A percentile compares a stretch with the other conserved stretches of the same genome.
Evolutionary conservation across 2,888 invertebrate species (phyloP).

Genomic region (Ectemnius lituratus): DNA sequence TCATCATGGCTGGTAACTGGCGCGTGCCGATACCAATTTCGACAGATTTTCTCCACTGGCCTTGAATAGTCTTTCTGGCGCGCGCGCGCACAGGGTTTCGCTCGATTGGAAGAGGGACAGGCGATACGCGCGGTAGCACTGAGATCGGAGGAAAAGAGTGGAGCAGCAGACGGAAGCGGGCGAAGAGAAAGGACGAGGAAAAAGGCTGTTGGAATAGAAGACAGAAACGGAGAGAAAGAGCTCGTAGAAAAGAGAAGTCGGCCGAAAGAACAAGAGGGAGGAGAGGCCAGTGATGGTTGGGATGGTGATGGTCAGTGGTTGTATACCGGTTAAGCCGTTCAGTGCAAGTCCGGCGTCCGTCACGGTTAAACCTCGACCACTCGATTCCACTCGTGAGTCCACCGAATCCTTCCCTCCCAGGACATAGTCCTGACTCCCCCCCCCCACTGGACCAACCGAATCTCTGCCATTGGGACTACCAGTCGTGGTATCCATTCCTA

Average conservation of each 20-base stretch:
- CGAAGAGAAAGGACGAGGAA: slow-evolving; percentile 35
- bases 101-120: slow-evolving; percentile 62
- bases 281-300: slow-evolving; percentile 60
- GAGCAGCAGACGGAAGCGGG: slow-evolving; percentile 48
- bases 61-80: slow-evolving; percentile 70
- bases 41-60: slow-evolving; percentile 68
- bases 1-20: slow-evolving; percentile 20
- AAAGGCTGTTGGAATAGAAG: slow-evolving; percentile 24
- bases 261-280: slow-evolving; percentile 43
- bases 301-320: slow-evolving; percentile 67
- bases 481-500: background rate
- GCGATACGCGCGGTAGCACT: slow-evolving; percentile 36
- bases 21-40: slow-evolving; percentile 60
- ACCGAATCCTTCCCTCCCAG: slow-evolving; percentile 29
- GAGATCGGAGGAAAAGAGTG: slow-evolving; percentile 6
- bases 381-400: slow-evolving; percentile 35
- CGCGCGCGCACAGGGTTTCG: slow-evolving; percentile 38
- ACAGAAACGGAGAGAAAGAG: slow-evolving; percentile 27
- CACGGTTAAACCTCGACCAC: slow-evolving; percentile 66
- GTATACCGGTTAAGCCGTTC: slow-evolving; percentile 70
- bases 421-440: slow-evolving; percentile 24
- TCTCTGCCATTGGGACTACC: background rate
- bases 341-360: slow-evolving; percentile 68
- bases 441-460: background rate
- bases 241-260: slow-evolving; percentile 27